Conservation (phyloP, 2,113 vertebrate genomes). For the Hyla sarda region DNA sequence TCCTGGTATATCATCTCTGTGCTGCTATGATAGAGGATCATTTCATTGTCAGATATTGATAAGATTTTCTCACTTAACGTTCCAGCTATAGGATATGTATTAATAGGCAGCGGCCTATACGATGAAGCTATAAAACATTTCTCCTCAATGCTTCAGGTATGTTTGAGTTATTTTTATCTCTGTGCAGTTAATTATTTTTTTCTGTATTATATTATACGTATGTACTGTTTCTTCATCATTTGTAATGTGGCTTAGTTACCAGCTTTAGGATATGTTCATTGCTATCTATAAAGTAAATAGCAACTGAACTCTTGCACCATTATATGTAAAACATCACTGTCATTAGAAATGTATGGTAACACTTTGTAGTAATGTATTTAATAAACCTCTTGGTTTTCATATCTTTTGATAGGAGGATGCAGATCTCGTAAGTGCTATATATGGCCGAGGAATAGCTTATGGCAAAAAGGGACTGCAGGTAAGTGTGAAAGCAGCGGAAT, state of each 20-base stretch:
- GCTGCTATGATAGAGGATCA: too few species aligned
- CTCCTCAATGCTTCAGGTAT: conserved; percentile 93
- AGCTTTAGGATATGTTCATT: background rate
- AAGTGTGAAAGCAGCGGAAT: too few species aligned
- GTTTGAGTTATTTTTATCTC: conserved; percentile 43
- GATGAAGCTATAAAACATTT: conserved; percentile 97
- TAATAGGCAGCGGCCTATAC: conserved; percentile 92
- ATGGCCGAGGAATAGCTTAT: conserved; percentile 94
- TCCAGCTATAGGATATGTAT: conserved; percentile 91
- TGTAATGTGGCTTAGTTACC: background rate
- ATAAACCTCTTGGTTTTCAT: conserved; percentile 58
- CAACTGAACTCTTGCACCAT: background rate
- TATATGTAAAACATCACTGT: background rate
- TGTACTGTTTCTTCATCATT: background rate
- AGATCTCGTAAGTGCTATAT: conserved; percentile 95
- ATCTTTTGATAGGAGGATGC: conserved; percentile 85
- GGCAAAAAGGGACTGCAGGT: conserved; percentile 96
- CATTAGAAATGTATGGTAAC: too few species aligned
- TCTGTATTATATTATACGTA: background rate
- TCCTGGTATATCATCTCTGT: too few species aligned
- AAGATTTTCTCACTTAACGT: conserved; percentile 61
- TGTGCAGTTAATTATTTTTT: background rate
- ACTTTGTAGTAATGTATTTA: background rate
- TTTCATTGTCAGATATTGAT: background rate
- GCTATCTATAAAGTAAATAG: background rate